phyloP scores from a whole-genome alignment of 2,888 invertebrate species.

The Xestia c-nigrum region DNA sequence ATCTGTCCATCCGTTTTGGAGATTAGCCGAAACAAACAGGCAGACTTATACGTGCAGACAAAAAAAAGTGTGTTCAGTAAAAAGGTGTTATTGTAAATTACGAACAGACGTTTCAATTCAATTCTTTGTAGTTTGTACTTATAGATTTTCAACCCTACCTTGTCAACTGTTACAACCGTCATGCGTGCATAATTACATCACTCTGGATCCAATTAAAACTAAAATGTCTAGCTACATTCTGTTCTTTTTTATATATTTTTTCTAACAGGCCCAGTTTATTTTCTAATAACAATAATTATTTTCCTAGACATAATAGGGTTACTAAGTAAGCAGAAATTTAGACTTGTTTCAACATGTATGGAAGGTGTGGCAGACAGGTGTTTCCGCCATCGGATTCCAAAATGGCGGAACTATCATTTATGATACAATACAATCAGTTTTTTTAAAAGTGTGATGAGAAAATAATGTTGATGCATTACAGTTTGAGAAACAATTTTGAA shows the following conservation, averaged over 20 bases:
- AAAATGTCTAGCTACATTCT: not conserved
- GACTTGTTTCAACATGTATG: conserved; percentile 3
- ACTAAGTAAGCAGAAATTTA: conserved; percentile 23
- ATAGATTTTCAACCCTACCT: conserved; percentile 2
- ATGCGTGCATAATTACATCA: conserved; percentile 7
- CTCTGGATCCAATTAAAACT: conserved; percentile 13
- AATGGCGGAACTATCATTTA: conserved; percentile 1
- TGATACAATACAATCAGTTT: not conserved
- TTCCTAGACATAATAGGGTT: not conserved
- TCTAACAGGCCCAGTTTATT: not conserved
- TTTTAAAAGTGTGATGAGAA: not conserved
- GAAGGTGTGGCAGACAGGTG: conserved; percentile 14
- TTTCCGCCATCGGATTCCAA: conserved; percentile 6
- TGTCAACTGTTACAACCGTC: conserved; percentile 10
- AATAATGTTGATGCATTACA: not conserved
- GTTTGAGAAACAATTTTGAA: not conserved
- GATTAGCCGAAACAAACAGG: too few relatives aligned
- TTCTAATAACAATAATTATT: conserved; percentile 1
- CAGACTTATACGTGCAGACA: too few relatives aligned
- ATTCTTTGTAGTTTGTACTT: too few relatives aligned
- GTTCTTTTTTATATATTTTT: not conserved
- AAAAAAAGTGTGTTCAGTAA: too few relatives aligned
- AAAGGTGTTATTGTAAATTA: too few relatives aligned
- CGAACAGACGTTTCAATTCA: too few relatives aligned
- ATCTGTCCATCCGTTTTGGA: too few relatives aligned